A percentile compares a stretch with the other conserved stretches of the same genome.
These are phyloP conservation scores for Cathartes aura DNA, from an alignment of 2,113 vertebrate species.

Conservation along the genomic window DNA sequence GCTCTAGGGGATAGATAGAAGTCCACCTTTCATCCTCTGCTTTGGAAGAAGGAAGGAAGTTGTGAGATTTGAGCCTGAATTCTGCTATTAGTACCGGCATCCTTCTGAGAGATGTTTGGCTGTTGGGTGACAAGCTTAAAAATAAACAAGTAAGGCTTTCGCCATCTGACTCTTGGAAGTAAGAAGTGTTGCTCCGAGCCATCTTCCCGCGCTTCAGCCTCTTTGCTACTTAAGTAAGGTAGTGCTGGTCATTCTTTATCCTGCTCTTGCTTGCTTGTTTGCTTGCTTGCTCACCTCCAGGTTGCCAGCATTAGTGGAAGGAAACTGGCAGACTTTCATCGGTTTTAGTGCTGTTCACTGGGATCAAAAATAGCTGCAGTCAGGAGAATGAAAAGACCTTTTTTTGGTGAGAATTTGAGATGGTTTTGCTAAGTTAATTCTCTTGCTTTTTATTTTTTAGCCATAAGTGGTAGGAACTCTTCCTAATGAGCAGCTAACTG, in stretches of 20 bases:
- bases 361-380: not conserved
- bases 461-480: not conserved
- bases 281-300: not conserved
- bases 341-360: not conserved
- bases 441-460: not conserved
- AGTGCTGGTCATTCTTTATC: not conserved
- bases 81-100: rapidly evolving
- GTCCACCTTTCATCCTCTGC: not conserved
- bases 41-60: not conserved
- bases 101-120: not conserved
- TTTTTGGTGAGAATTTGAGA: not conserved
- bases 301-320: not conserved
- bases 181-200: not conserved
- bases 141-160: not conserved
- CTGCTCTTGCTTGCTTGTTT: not conserved
- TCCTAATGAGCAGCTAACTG: not conserved
- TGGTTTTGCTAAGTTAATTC: not conserved
- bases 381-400: not conserved
- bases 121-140: not conserved
- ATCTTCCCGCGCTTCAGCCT: not conserved
- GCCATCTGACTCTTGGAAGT: not conserved
- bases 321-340: not conserved
- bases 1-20: not conserved
- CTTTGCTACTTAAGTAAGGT: not conserved
- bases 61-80: not conserved